phyloP scores from a whole-genome alignment of 2,113 vertebrate genomes.

The Oreotrochilus melanogaster region DNA sequence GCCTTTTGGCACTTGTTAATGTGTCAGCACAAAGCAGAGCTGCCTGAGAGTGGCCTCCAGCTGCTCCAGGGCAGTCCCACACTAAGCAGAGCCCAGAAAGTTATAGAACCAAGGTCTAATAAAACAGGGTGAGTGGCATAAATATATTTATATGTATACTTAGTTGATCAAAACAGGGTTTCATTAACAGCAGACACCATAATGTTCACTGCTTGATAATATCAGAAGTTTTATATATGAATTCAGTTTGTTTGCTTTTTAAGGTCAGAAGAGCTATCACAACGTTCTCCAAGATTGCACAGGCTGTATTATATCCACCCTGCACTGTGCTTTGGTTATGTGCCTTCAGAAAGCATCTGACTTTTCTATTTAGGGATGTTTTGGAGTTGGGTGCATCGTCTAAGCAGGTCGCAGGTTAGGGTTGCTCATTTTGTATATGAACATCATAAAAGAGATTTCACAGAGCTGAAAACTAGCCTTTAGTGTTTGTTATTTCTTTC shows the following conservation, averaged over 20 bases:
- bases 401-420: background rate
- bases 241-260: background rate
- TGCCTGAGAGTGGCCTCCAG: background rate
- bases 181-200: background rate
- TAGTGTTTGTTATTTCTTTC: background rate
- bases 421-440: background rate
- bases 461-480: background rate
- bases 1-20: background rate
- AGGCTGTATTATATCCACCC: background rate
- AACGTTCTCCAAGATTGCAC: background rate
- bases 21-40: conserved; percentile 37
- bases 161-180: background rate
- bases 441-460: background rate
- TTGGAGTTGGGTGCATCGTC: background rate
- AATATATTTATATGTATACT: background rate
- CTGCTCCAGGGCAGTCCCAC: background rate
- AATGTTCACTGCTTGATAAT: background rate
- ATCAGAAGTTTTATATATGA: background rate
- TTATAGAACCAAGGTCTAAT: background rate
- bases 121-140: conserved; percentile 3
- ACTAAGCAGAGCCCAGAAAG: background rate
- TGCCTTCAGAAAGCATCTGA: background rate
- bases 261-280: background rate
- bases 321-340: background rate
- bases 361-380: background rate